Base-by-base conservation (phyloP, 2,113 vertebrate species). In the Petrocephalus microphthalmus region DNA sequence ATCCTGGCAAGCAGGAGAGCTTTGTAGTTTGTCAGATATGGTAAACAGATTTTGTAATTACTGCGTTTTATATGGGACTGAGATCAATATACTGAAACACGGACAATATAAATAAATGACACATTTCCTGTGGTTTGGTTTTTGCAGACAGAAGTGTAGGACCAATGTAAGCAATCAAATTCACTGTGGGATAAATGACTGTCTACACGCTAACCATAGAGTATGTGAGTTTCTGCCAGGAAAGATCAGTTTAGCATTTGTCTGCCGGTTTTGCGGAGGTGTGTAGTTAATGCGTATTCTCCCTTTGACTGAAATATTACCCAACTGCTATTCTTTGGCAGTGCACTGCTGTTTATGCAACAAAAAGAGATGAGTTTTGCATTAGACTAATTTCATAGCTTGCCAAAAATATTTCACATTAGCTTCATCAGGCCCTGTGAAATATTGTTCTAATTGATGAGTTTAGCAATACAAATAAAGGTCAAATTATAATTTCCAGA, bases 401-500 rank as follows among this genome's bases (percentile, higher is more conserved):
- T 93, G 94, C 92, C 92, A 95, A 94, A 67, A 94, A 93, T 91
- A 93, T 94, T 93, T 93, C 92, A 93, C 92, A 93, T 95, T 94
- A 92, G 93, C 94, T 95, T 94, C 92, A 94, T 93, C 91, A 92
- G 92, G 91, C 93, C 93, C 94, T 95, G 92, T 94, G 93, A 95
- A 93, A 94, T 93, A 94, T 94, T 93, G 92, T 94, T 92, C 92
- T 93, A 93, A 94, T 93, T 94, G 93, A 95, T 94, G 93, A 94
- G 93, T 93, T 94, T 91, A 92, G 92, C 93, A 93, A 95, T 94
- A 93, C 93, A 95, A 94, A 96, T 93, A 95, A 94, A 95, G 92
- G 93, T 95, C 92, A 94, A 92, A 94, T 94, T 94, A 92, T 91
- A 93, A 93, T 94, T 95, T 95, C 94, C 95, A 95, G 94, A 96